Conservation (phyloP, 2,797 vertebrate species). For the Myiothlypis coronata region DNA sequence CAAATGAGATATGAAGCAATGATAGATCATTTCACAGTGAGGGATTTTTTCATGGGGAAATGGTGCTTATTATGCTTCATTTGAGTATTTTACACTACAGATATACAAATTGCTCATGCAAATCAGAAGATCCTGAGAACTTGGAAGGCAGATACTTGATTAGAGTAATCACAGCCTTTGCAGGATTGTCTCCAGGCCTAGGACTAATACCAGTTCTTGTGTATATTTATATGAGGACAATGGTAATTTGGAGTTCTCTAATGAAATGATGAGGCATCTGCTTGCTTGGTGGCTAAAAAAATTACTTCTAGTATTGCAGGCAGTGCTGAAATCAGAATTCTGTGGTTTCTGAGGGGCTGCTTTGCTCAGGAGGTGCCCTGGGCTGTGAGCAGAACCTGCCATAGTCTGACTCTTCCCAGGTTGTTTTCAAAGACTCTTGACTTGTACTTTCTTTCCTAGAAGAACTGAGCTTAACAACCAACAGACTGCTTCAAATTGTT, state of each 20-base stretch:
- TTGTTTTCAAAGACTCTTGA: background rate
- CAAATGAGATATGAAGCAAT: conserved; percentile 19
- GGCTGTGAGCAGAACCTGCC: background rate
- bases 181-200: background rate
- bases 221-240: background rate
- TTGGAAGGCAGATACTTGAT: background rate
- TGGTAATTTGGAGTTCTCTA: background rate
- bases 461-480: background rate
- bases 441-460: background rate
- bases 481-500: background rate
- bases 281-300: background rate
- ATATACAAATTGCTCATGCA: background rate
- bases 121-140: background rate
- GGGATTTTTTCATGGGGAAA: background rate
- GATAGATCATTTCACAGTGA: conserved; percentile 9
- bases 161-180: background rate
- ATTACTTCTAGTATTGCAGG: background rate
- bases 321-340: background rate
- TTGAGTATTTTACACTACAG: background rate
- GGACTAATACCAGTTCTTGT: background rate
- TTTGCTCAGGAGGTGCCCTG: background rate
- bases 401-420: background rate
- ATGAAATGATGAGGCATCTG: background rate
- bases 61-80: background rate
- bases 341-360: background rate